phyloP scores from a whole-genome alignment of 2,797 vertebrate species.

The Lindbergichthys nudifrons region DNA sequence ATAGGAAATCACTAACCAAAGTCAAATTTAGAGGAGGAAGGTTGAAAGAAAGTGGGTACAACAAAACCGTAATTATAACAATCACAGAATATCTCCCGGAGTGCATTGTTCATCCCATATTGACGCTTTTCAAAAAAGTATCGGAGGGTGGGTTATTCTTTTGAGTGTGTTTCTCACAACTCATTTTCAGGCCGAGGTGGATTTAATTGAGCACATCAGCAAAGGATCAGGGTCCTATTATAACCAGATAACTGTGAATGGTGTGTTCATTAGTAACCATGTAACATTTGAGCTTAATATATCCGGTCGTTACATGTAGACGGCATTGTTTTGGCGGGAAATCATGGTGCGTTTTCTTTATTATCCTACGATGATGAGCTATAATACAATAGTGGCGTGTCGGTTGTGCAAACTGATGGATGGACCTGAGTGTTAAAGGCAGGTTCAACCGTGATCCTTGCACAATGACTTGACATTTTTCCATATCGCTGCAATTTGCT shows the following conservation, averaged over 20 bases:
- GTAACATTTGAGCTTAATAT: no score
- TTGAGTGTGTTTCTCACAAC: slow-evolving; percentile 19
- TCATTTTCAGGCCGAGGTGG: slow-evolving; percentile 16
- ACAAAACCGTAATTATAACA: slow-evolving; percentile 60
- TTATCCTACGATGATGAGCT: neutral
- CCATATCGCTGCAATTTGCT: slow-evolving; percentile 14
- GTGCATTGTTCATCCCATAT: slow-evolving; percentile 62
- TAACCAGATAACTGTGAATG: slow-evolving; percentile 5
- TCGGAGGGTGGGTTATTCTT: slow-evolving; percentile 20
- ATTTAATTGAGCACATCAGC: slow-evolving; percentile 42
- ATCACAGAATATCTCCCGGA: slow-evolving; percentile 44
- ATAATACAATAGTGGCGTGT: slow-evolving; percentile 6
- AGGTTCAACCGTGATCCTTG: slow-evolving; percentile 19
- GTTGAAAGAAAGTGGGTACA: slow-evolving; percentile 53
- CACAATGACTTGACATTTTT: slow-evolving; percentile 19
- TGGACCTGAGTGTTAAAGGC: slow-evolving; percentile 12
- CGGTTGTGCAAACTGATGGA: slow-evolving; percentile 5
- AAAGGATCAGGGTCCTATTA: slow-evolving; percentile 9
- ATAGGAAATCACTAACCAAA: slow-evolving; percentile 70
- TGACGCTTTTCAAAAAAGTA: slow-evolving; percentile 38
- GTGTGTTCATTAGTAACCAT: slow-evolving; percentile 10
- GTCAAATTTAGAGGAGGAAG: slow-evolving; percentile 52
- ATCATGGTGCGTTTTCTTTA: neutral
- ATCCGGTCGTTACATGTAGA: neutral
- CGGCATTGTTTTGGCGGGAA: neutral